Conservation (phyloP, 2,797 vertebrate species). For the Babyrousa celebensis region DNA sequence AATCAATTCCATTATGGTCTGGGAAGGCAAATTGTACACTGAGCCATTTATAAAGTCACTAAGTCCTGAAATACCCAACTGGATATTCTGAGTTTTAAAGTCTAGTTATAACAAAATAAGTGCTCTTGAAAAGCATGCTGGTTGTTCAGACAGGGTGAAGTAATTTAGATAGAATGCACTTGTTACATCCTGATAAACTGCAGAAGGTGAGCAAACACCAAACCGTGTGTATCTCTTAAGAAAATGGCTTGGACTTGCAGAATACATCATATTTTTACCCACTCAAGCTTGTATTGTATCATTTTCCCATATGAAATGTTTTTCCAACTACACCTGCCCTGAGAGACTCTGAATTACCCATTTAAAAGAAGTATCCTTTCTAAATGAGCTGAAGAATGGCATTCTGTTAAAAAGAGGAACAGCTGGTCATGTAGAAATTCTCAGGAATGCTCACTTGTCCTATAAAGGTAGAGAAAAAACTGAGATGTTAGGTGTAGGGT, state of each 20-base stretch:
- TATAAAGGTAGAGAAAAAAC: conserved; percentile 14
- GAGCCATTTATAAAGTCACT: neutral
- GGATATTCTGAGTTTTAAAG: conserved; percentile 56
- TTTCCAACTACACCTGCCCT: conserved; percentile 47
- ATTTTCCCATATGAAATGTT: conserved; percentile 50
- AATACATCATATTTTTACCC: neutral
- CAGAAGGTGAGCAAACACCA: neutral
- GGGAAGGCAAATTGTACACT: neutral
- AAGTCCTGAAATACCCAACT: neutral
- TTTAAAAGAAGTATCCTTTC: conserved; percentile 62
- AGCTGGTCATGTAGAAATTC: conserved; percentile 76
- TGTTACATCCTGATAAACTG: neutral
- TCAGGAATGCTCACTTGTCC: conserved; percentile 72
- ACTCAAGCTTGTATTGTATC: neutral
- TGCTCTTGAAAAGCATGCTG: neutral
- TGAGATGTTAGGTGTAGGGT: neutral
- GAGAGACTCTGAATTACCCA: conserved; percentile 39
- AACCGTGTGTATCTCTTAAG: neutral
- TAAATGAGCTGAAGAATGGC: conserved; percentile 64
- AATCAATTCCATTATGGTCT: neutral
- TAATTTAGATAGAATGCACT: neutral
- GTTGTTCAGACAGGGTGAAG: neutral
- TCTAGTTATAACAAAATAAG: conserved; percentile 26
- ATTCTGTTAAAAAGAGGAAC: conserved; percentile 71
- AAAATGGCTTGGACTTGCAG: conserved; percentile 28